These are phyloP conservation scores for Natator depressus DNA, from an alignment of 2,113 vertebrate genomes.

Conservation along the genomic window DNA sequence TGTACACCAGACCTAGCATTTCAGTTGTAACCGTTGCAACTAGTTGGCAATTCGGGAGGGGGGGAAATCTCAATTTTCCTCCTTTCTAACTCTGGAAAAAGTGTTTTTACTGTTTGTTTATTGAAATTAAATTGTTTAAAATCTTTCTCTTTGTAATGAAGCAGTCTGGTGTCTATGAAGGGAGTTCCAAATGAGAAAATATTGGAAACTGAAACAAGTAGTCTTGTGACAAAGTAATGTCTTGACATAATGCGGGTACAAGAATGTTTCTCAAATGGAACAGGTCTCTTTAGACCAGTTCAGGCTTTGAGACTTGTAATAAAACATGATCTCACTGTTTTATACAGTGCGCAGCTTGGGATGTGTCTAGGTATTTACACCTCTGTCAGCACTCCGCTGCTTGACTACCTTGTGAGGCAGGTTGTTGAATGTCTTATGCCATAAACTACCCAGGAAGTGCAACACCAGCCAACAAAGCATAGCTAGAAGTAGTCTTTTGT, in stretches of 20 bases:
- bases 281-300: not conserved
- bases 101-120: not conserved
- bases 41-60: not conserved
- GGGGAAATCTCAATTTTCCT: not conserved
- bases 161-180: not conserved
- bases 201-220: slow-evolving; percentile 59
- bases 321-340: not conserved
- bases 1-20: not conserved
- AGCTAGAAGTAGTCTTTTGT: not conserved
- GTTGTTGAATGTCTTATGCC: not conserved
- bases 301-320: slow-evolving; percentile 3
- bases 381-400: not conserved
- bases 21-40: not conserved
- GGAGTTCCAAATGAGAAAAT: slow-evolving; percentile 47
- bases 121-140: not conserved
- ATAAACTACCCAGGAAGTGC: not conserved
- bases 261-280: slow-evolving; percentile 36
- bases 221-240: slow-evolving; percentile 44
- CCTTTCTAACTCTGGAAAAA: not conserved
- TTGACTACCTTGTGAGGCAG: not conserved
- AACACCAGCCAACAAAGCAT: not conserved
- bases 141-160: slow-evolving; percentile 27
- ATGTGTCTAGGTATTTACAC: not conserved
- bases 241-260: slow-evolving; percentile 40
- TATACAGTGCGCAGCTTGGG: not conserved